Evolutionary conservation across 1,140 invertebrate genomes (phyloP).

Genomic region (Xylocopa sonorina): DNA sequence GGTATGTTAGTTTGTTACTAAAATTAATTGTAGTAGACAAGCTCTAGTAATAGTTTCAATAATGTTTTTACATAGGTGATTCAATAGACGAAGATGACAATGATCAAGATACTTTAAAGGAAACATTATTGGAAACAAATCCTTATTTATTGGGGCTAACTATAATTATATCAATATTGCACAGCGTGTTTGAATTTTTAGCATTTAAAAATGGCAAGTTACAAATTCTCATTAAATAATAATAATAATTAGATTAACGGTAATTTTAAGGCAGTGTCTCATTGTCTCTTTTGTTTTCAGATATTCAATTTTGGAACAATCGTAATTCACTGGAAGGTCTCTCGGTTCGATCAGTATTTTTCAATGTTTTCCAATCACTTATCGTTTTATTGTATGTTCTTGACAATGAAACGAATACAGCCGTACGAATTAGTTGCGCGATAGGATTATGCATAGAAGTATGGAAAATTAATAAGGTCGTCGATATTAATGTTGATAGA

Average conservation of each 20-base stretch:
- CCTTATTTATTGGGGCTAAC: slow-evolving; percentile 97
- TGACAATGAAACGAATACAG: slow-evolving; percentile 99
- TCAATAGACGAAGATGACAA: slow-evolving; percentile 90
- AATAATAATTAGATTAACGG: neutral
- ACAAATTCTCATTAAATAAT: slow-evolving; percentile 20
- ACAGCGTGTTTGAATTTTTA: slow-evolving; percentile 98
- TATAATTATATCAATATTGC: slow-evolving; percentile 95
- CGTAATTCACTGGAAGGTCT: slow-evolving; percentile 98
- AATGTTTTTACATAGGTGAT: slow-evolving; percentile 67
- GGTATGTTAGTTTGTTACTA: slow-evolving; percentile 64
- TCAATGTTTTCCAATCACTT: slow-evolving; percentile 98
- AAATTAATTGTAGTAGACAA: neutral
- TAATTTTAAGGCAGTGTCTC: slow-evolving; percentile 8
- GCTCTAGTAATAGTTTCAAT: no score
- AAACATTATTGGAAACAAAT: slow-evolving; percentile 98
- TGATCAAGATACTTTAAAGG: slow-evolving; percentile 98
- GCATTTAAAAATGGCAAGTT: slow-evolving; percentile 98
- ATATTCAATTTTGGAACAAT: slow-evolving; percentile 99
- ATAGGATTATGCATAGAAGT: slow-evolving; percentile 98
- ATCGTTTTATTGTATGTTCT: slow-evolving; percentile 98
- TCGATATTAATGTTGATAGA: slow-evolving; percentile 91
- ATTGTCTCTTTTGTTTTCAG: slow-evolving; percentile 82
- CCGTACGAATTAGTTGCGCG: slow-evolving; percentile 95
- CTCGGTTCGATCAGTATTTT: slow-evolving; percentile 99
- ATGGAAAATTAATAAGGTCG: slow-evolving; percentile 99